Percentiles rank a stretch among this genome's conserved stretches.
Conservation (phyloP, 2,797 vertebrate species). For the Podargus strigoides region DNA sequence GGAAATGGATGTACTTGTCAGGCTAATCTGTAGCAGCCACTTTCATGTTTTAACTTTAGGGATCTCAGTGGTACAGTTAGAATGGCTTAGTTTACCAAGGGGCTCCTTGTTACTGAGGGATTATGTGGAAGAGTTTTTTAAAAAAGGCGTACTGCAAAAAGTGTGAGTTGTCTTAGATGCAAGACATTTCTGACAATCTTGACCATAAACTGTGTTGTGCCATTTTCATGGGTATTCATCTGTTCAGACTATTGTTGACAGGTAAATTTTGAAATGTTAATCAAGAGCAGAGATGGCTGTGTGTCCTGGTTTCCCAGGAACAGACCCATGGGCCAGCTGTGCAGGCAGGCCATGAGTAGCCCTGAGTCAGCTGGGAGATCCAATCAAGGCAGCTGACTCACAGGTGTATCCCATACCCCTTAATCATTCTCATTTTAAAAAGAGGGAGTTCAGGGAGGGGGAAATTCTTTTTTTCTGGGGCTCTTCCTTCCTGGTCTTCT, state of each 20-base stretch:
- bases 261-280: neutral
- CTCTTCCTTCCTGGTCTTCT: too few relatives aligned
- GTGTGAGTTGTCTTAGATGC: neutral
- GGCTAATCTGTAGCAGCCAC: neutral
- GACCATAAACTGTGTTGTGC: neutral
- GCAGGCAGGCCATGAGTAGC: too few relatives aligned
- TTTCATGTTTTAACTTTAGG: neutral
- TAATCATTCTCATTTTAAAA: too few relatives aligned
- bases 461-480: too few relatives aligned
- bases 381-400: too few relatives aligned
- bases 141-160: neutral
- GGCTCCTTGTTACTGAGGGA: neutral
- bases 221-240: neutral
- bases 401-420: too few relatives aligned
- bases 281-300: neutral
- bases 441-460: too few relatives aligned
- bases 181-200: neutral
- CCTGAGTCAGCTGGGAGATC: too few relatives aligned
- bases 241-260: neutral
- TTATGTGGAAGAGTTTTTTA: neutral
- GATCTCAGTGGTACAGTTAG: neutral
- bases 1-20: neutral
- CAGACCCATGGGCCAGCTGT: too few relatives aligned
- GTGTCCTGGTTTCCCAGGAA: too few relatives aligned
- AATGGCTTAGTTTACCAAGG: neutral